phyloP scores from a whole-genome alignment of 2,113 vertebrate genomes.

The Erinaceus europaeus region DNA sequence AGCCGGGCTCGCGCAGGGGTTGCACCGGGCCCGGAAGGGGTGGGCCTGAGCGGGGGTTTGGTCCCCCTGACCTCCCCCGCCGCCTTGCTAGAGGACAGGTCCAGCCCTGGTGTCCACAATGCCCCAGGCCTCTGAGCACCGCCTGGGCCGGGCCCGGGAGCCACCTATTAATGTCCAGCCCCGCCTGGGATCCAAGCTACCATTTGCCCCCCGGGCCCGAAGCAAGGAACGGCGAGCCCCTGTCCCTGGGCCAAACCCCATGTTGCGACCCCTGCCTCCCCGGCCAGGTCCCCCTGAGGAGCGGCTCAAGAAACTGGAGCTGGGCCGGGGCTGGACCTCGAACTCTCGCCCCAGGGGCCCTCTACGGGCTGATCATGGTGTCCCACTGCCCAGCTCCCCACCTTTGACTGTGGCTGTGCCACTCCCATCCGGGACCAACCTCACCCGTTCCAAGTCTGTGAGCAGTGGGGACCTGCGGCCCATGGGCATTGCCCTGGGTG shows the following conservation, averaged over 20 bases:
- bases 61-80: background rate
- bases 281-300: constrained; percentile 73
- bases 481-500: constrained; percentile 66
- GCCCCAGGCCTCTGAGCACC: constrained; percentile 83
- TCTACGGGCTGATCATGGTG: constrained; percentile 78
- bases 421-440: constrained; percentile 73
- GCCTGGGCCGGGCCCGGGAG: constrained; percentile 75
- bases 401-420: constrained; percentile 49
- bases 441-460: constrained; percentile 83
- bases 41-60: no score
- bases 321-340: constrained; percentile 73
- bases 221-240: constrained; percentile 80
- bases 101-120: constrained; percentile 67
- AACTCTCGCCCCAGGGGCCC: constrained; percentile 73
- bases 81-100: no score
- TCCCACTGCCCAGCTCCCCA: constrained; percentile 75
- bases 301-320: constrained; percentile 78
- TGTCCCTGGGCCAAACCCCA: constrained; percentile 63
- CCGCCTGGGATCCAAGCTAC: constrained; percentile 69
- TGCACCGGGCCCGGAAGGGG: no score
- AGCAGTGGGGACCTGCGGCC: constrained; percentile 84
- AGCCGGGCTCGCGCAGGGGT: no score
- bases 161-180: constrained; percentile 76
- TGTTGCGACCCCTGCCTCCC: constrained; percentile 80
- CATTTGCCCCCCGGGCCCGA: constrained; percentile 74